A percentile compares a stretch with the other conserved stretches of the same genome.
Evolutionary conservation across 2,113 vertebrate species (phyloP).

Genomic region (Buteo buteo): DNA sequence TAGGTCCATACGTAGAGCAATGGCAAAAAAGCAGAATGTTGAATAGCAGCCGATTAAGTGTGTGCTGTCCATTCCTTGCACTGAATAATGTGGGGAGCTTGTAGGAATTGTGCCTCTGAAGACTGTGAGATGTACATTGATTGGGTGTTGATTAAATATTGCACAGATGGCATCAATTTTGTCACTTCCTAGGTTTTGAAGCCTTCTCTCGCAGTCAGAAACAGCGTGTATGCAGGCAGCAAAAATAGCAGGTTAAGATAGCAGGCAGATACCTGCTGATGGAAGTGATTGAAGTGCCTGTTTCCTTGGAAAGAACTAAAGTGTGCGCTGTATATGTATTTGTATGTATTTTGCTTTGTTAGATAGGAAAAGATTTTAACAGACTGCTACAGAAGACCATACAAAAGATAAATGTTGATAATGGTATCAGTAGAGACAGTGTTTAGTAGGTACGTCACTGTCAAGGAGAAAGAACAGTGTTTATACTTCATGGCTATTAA

Average conservation of each 20-base stretch:
- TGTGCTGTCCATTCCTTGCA: neutral
- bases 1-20: neutral
- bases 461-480: neutral
- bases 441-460: neutral
- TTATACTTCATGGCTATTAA: neutral
- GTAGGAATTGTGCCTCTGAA: neutral
- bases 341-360: neutral
- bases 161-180: neutral
- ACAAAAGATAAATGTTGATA: neutral
- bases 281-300: neutral
- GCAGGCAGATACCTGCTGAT: neutral
- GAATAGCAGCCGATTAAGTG: neutral
- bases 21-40: neutral
- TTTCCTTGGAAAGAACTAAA: neutral
- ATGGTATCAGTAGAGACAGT: neutral
- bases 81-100: neutral
- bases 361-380: neutral
- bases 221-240: neutral
- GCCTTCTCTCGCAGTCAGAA: neutral
- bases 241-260: neutral
- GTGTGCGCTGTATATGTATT: neutral
- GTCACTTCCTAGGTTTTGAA: neutral
- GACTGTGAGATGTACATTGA: neutral
- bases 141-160: neutral
- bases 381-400: neutral